Base-by-base conservation (phyloP, 2,888 invertebrate species). In the Helicoverpa assulta region DNA sequence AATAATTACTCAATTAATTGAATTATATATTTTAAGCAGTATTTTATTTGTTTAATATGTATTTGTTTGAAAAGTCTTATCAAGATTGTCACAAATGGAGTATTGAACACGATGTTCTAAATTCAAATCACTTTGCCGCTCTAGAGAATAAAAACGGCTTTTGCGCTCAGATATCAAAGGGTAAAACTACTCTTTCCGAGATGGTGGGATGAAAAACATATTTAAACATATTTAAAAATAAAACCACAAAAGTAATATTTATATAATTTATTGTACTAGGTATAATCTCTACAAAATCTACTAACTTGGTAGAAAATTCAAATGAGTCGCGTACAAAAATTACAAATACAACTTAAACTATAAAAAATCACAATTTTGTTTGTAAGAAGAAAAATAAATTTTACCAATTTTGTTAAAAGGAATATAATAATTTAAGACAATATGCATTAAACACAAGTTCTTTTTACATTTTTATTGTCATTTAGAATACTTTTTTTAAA, bases 311-410 rank as follows among this genome's bases (percentile, higher is more conserved):
- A 78, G 70, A 80, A 80, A 80, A 80, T 47, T 47, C 43, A 21
- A 63, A 77, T 7, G 52, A 66, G 57, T 64, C 18, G 61, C 58
- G 64, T 76, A 71, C n/a, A 76, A 78, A 79, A 76, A 29, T 21
- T 55, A 72, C 67, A 63, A 47, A 47, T 54, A 78, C 52, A 53
- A 14, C 57, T 59, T 80, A 65, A 73, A 63, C 61, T 65, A 78
- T 78, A 80, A 78, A 80, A 76, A 78, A 78, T 78, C 80, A 80
- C 80, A 80, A 67, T 77, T 61, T 78, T 73, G 51, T 54, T 74
- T 53, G 33, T 70, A 51, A 61, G 43, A 70, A 61, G 63, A 40
- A 76, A 63, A 40, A 53, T 33, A 56, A 51, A 29, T 16, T 64
- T 62, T 54, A n/a, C 26, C 53, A 57, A 63, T 54, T 56, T 40